Base-by-base conservation (phyloP, 2,797 vertebrate species). In the Phoxinus dragarum region DNA sequence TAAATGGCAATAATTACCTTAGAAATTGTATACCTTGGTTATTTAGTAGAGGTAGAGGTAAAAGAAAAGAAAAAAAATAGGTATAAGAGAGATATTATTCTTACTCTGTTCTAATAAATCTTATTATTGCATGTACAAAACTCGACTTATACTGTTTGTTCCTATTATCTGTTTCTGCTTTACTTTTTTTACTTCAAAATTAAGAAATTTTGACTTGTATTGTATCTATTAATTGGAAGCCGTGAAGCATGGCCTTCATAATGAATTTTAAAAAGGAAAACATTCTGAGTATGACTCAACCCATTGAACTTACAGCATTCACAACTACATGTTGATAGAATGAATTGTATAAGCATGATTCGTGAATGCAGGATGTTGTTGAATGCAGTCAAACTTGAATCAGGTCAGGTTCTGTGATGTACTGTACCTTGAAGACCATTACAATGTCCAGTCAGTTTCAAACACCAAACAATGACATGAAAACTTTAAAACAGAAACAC, bases 251-350 rank as follows among this genome's bases (percentile, higher is more conserved):
- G 71, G 9, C 71, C 42, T 82, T 82, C 38, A 73, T 21, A 74
- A 61, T 74, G 56, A 82, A 82, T 74, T 64, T 14, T 34, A 49
- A 82, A 74, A 36, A 64, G 69, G 31, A 82, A 64, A 74, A 73
- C 11, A 59, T 27, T 8, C 0, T 12, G n/a, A 82, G 59, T 59
- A 21, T 12, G 12, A 40, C 40, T 74, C 31, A 73, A 36, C 19
- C 17, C 3, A 21, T 27, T 74, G 10, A 23, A 64, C 31, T 49
- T 11, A n/a, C 27, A 23, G 21, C 31, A 68, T 68, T 23, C 11
- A 54, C 44, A 82, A 36, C 27, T 36, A 5, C 17, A 64, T 64
- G 12, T 42, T 79, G n/a, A 79, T n/a, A 31, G 12, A 14, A 38
- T 52, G 8, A 68, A 69, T 27, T 56, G 71, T 64, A n/a, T 64